These are phyloP conservation scores for Tetranychus piercei DNA, from an alignment of 2,888 invertebrate species.

Conservation along the genomic window DNA sequence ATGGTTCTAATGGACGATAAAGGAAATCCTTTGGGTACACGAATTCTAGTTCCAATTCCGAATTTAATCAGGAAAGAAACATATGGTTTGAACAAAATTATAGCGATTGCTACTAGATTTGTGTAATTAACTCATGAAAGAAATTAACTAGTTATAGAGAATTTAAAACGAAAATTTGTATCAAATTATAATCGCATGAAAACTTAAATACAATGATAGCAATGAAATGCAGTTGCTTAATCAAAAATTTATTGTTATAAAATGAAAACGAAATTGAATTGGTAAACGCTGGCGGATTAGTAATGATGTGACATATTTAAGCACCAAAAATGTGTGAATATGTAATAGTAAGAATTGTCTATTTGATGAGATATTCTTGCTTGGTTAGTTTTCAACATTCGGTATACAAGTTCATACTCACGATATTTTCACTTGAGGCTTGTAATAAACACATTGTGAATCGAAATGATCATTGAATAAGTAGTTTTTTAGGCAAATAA, in stretches of 20 bases:
- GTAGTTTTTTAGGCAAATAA: slow-evolving; percentile 28
- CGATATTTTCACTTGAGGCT: slow-evolving; percentile 23
- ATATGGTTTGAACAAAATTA: slow-evolving; percentile 73
- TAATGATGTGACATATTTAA: too few species aligned
- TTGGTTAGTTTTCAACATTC: not conserved
- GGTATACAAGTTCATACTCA: slow-evolving; percentile 10
- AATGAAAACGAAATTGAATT: too few species aligned
- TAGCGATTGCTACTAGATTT: slow-evolving; percentile 73
- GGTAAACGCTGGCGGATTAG: too few species aligned
- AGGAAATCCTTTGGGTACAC: slow-evolving; percentile 79
- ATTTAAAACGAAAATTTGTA: too few species aligned
- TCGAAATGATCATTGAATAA: slow-evolving; percentile 29
- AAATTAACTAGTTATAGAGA: not conserved
- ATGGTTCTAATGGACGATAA: slow-evolving; percentile 76
- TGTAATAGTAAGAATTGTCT: too few species aligned
- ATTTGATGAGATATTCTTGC: too few species aligned
- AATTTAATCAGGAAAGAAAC: slow-evolving; percentile 63
- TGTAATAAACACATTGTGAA: slow-evolving; percentile 33
- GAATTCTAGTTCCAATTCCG: slow-evolving; percentile 87
- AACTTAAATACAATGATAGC: too few species aligned
- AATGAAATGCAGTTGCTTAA: too few species aligned
- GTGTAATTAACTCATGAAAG: slow-evolving; percentile 39
- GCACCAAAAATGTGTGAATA: too few species aligned
- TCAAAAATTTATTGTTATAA: too few species aligned
- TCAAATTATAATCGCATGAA: too few species aligned